Conservation (phyloP, 2,888 invertebrate species). For the Cantharis flavilabris region DNA sequence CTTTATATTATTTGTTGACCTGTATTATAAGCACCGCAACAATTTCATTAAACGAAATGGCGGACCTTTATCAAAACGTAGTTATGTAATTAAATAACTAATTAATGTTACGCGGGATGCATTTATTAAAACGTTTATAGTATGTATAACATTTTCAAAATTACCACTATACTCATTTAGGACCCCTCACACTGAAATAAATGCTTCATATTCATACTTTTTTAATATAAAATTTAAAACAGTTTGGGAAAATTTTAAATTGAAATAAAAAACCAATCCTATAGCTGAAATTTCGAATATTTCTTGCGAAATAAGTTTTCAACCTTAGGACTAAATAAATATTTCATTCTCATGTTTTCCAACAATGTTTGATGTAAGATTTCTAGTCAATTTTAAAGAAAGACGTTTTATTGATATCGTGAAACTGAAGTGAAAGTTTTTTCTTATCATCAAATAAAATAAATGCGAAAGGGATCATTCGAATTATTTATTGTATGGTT, state of each 20-base stretch:
- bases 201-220: not conserved
- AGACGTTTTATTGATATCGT: not conserved
- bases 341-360: not conserved
- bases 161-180: not conserved
- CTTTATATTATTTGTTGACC: not conserved
- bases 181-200: not conserved
- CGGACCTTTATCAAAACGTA: not conserved
- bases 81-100: conserved; percentile 1
- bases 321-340: not conserved
- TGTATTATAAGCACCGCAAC: conserved; percentile 1
- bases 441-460: not conserved
- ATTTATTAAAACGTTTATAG: not conserved
- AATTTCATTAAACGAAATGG: not conserved
- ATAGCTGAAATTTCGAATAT: not conserved
- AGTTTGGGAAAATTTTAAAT: not conserved
- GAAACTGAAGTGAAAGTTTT: not conserved
- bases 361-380: not conserved
- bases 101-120: not conserved
- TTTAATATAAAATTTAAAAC: not conserved
- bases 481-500: not conserved
- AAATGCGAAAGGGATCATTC: not conserved
- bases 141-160: not conserved
- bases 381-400: not conserved
- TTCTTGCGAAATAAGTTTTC: not conserved
- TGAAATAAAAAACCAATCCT: not conserved